Evolutionary conservation across 2,113 vertebrate species (phyloP).

Genomic region (Scatophagus argus): DNA sequence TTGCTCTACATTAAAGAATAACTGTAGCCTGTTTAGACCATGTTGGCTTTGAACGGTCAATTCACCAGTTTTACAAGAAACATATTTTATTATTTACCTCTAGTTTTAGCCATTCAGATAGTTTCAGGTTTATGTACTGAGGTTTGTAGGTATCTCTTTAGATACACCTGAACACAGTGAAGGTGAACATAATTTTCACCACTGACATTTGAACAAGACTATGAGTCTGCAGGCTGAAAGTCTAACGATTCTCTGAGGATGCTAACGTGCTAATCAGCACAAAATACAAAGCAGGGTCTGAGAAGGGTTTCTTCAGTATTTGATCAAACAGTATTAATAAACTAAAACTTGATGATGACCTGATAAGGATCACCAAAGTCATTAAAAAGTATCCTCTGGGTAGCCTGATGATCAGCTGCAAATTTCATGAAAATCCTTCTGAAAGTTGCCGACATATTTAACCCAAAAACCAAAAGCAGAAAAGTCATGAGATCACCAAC

Average conservation of each 20-base stretch:
- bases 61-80: not conserved
- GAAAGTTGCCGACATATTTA: too few species aligned
- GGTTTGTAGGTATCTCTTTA: not conserved
- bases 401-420: not conserved
- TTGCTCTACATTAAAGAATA: not conserved
- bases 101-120: not conserved
- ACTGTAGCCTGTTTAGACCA: not conserved
- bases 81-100: not conserved
- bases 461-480: too few species aligned
- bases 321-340: not conserved
- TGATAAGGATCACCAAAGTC: not conserved
- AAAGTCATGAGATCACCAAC: not conserved
- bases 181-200: not conserved
- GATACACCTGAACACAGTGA: not conserved
- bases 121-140: not conserved
- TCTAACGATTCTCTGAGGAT: not conserved
- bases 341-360: not conserved
- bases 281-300: not conserved
- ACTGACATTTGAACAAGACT: not conserved
- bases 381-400: not conserved
- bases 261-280: not conserved
- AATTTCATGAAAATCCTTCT: too few species aligned
- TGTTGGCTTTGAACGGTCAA: not conserved
- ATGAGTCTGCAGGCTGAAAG: not conserved
- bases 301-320: too few species aligned